Conservation (phyloP, 2,888 invertebrate genomes). For the Drosophila emarginata region DNA sequence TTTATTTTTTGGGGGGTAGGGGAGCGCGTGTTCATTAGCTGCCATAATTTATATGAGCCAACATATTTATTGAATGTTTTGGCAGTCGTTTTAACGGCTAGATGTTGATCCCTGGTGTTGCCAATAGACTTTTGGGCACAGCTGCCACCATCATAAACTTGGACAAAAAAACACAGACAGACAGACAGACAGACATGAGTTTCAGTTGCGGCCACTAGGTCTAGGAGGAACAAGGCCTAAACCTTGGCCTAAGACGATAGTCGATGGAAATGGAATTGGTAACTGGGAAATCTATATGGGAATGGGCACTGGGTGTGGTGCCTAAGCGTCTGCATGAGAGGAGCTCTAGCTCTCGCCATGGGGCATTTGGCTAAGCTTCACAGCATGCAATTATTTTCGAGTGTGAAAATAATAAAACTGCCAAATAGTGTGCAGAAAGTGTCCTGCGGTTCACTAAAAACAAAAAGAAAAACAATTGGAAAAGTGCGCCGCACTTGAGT, state of each 20-base stretch:
- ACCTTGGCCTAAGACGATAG: slow-evolving; percentile 17
- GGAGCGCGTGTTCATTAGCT: slow-evolving; percentile 72
- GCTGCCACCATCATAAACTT: slow-evolving; percentile 34
- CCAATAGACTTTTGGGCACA: slow-evolving; percentile 51
- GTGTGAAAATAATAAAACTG: slow-evolving; percentile 79
- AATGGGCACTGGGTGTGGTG: slow-evolving; percentile 64
- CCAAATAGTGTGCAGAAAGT: slow-evolving; percentile 65
- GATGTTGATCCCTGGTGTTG: slow-evolving; percentile 26
- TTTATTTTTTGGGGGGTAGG: too few relatives aligned
- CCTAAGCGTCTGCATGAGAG: slow-evolving; percentile 54
- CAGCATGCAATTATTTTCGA: slow-evolving; percentile 79
- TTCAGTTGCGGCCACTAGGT: slow-evolving; percentile 60
- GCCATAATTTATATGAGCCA: slow-evolving; percentile 77
- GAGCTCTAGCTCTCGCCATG: slow-evolving; percentile 9
- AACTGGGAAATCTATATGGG: neutral
- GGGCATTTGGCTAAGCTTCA: slow-evolving; percentile 62
- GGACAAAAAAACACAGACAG: slow-evolving; percentile 22
- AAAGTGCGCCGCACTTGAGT: slow-evolving; percentile 59
- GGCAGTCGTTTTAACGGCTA: slow-evolving; percentile 73
- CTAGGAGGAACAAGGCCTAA: slow-evolving; percentile 20
- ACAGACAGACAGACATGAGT: slow-evolving; percentile 34
- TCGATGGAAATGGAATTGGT: neutral
- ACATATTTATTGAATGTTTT: slow-evolving; percentile 78
- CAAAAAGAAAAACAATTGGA: slow-evolving; percentile 60
- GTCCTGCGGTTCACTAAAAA: slow-evolving; percentile 73